A percentile compares a stretch with the other conserved stretches of the same genome.
phyloP scores from a whole-genome alignment of 1,140 invertebrate species.

The Aricia agestis region DNA sequence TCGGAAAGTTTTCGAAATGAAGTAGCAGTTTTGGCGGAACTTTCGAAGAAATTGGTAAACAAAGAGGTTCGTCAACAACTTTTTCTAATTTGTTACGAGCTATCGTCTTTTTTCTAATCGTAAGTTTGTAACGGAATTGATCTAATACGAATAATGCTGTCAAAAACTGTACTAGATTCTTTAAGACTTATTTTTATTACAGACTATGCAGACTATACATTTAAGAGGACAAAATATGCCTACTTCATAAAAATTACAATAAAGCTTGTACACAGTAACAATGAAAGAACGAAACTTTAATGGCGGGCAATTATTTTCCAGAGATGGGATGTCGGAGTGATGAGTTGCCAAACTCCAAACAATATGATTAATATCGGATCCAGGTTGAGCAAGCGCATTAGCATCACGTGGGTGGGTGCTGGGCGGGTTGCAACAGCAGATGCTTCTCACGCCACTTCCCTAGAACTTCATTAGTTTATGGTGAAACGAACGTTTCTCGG shows the following conservation, averaged over 20 bases:
- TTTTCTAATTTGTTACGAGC: constrained; percentile 3
- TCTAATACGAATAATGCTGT: not conserved
- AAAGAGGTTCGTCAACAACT: not conserved
- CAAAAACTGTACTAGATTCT: not conserved
- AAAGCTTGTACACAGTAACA: not conserved
- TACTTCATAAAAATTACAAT: too few species aligned
- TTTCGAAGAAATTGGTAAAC: not conserved
- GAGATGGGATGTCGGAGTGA: constrained; percentile 10
- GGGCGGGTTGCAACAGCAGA: constrained; percentile 23
- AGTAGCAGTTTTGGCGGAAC: not conserved
- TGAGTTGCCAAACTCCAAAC: constrained; percentile 23
- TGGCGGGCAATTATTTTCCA: not conserved
- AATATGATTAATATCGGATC: constrained; percentile 25
- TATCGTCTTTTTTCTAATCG: not conserved
- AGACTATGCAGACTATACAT: too few species aligned
- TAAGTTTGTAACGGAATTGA: not conserved
- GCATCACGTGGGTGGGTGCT: constrained; percentile 13
- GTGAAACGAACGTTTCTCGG: not conserved
- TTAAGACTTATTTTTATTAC: too few species aligned
- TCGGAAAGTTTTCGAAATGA: constrained; percentile 10
- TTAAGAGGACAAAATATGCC: too few species aligned
- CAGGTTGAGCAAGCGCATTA: constrained; percentile 24
- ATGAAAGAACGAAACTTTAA: not conserved
- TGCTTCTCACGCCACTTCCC: constrained; percentile 11
- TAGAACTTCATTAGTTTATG: not conserved